These are phyloP conservation scores for Holotrichia oblita DNA, from an alignment of 1,140 invertebrate species.

Conservation along the genomic window DNA sequence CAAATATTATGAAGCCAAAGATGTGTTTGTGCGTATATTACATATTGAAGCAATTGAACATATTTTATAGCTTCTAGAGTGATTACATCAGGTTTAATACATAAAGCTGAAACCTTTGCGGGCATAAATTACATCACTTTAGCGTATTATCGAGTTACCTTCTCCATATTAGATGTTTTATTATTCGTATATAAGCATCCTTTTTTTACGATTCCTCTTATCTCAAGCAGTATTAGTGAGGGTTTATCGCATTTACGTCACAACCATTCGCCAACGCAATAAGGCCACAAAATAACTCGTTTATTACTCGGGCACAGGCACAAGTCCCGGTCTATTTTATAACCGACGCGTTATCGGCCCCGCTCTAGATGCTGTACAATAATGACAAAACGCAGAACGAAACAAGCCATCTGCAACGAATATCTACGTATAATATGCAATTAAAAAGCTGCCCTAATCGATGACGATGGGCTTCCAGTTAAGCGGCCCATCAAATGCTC, in stretches of 20 bases:
- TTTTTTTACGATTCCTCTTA: not conserved
- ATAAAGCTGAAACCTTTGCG: too few relatives aligned
- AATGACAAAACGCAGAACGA: constrained; percentile 12
- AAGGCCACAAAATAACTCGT: constrained; percentile 1
- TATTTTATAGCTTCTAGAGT: too few relatives aligned
- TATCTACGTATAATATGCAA: constrained; percentile 26
- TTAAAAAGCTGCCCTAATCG: not conserved
- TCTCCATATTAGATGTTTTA: not conserved
- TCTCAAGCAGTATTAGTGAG: not conserved
- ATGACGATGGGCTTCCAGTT: constrained; percentile 10
- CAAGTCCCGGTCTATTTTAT: not conserved
- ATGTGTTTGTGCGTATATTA: too few relatives aligned
- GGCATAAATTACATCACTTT: too few relatives aligned
- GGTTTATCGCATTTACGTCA: not conserved
- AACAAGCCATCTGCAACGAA: constrained; percentile 33
- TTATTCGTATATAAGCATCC: constrained; percentile 4
- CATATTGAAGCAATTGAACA: too few relatives aligned
- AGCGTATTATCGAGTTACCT: too few relatives aligned
- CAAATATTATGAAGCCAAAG: too few relatives aligned
- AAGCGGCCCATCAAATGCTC: constrained; percentile 1
- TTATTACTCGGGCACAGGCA: not conserved
- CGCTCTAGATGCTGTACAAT: too few relatives aligned
- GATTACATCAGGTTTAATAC: too few relatives aligned
- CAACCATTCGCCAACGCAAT: not conserved
- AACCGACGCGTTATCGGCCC: constrained; percentile 11